These are phyloP conservation scores for Scylla paramamosain DNA, from an alignment of 1,140 invertebrate genomes.

Conservation along the genomic window DNA sequence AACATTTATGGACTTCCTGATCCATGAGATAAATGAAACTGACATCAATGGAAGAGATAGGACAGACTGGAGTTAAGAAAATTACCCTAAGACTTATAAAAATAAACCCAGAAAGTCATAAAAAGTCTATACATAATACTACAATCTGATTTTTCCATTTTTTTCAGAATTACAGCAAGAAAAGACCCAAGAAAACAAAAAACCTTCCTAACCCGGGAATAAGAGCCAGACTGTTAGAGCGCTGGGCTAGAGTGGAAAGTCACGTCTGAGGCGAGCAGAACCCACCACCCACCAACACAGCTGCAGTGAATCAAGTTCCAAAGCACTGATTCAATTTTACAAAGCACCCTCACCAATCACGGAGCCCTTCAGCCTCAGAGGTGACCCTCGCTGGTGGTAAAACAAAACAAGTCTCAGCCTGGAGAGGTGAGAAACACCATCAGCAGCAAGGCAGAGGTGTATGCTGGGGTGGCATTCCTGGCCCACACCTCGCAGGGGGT, in stretches of 20 bases:
- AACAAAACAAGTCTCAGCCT: slow-evolving; percentile 41
- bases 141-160: neutral
- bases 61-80: slow-evolving; percentile 9
- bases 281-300: neutral
- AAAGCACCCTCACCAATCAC: neutral
- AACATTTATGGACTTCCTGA: neutral
- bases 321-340: neutral
- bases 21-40: no score
- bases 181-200: neutral
- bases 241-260: neutral
- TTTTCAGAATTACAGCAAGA: neutral
- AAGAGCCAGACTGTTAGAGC: neutral
- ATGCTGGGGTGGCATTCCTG: neutral
- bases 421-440: slow-evolving; percentile 21
- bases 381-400: neutral
- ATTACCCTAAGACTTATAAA: neutral
- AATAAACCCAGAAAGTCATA: neutral
- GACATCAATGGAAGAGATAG: neutral
- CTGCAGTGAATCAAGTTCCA: neutral
- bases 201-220: neutral
- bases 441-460: slow-evolving; percentile 25
- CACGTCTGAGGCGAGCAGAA: neutral
- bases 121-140: neutral
- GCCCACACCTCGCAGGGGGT: neutral
- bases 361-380: neutral